These are phyloP conservation scores for Cistogaster globosa DNA, from an alignment of 2,888 invertebrate genomes.

Conservation along the genomic window DNA sequence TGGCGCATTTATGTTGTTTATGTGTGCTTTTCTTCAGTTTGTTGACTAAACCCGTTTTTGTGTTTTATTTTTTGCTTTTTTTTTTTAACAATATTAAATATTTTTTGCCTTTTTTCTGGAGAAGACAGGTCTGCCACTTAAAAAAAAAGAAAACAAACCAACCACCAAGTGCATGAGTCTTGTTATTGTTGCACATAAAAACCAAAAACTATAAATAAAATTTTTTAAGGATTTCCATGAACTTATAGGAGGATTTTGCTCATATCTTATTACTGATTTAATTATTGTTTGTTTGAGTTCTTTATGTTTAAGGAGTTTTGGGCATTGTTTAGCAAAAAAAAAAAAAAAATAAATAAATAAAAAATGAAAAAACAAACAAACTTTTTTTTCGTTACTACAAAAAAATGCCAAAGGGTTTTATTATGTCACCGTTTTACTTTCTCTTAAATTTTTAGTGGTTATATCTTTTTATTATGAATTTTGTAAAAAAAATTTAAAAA, in stretches of 20 bases:
- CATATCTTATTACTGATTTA: conserved; percentile 11
- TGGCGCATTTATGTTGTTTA: conserved; percentile 60
- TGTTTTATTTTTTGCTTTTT: conserved; percentile 34
- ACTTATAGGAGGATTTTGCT: conserved; percentile 40
- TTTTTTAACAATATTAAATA: conserved; percentile 12
- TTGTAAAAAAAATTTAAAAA: not conserved
- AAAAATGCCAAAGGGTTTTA: conserved; percentile 35
- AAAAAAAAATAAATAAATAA: too few species aligned
- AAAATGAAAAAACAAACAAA: too few species aligned
- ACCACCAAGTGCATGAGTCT: conserved; percentile 61
- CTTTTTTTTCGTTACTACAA: not conserved
- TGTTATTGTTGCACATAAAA: conserved; percentile 29
- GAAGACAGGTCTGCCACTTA: conserved; percentile 68
- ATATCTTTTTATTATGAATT: too few species aligned
- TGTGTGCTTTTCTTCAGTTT: conserved; percentile 48
- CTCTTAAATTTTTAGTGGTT: not conserved
- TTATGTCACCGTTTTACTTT: conserved; percentile 53
- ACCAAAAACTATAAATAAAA: conserved; percentile 22
- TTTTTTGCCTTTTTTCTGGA: conserved; percentile 51
- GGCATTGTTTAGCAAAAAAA: conserved; percentile 1
- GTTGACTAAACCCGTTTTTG: conserved; percentile 68
- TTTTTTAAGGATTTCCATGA: conserved; percentile 62
- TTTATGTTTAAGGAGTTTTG: conserved; percentile 17
- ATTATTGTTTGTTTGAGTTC: conserved; percentile 17
- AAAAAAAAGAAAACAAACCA: conserved; percentile 20